Evolutionary conservation across 2,888 invertebrate genomes (phyloP).

Genomic region (Sympetrum striolatum): DNA sequence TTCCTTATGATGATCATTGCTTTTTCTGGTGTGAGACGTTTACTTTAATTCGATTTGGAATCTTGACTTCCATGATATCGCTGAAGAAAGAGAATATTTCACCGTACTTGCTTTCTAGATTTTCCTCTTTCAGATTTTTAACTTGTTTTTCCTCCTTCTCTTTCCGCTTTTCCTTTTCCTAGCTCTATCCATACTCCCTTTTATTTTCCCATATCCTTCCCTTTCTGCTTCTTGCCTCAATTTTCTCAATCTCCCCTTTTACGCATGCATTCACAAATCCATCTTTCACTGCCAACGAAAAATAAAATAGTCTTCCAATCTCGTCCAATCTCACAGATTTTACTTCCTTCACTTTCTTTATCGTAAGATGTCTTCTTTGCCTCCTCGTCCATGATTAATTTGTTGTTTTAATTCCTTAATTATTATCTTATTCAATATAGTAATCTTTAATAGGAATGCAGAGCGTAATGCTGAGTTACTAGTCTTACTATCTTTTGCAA

Average conservation of each 20-base stretch:
- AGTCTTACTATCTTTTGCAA: too few species aligned
- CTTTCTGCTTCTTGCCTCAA: neutral
- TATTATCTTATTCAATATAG: too few species aligned
- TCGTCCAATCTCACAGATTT: neutral
- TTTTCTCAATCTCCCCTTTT: neutral
- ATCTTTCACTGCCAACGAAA: neutral
- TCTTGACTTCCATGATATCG: too few species aligned
- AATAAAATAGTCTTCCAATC: neutral
- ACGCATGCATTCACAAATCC: neutral
- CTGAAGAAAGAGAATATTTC: too few species aligned
- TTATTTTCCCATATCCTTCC: neutral
- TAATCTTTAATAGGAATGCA: too few species aligned
- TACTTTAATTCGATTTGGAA: too few species aligned
- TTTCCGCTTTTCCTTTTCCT: neutral
- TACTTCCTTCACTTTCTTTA: neutral
- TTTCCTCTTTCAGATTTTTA: neutral
- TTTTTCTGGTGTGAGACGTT: too few species aligned
- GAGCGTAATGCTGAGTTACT: too few species aligned
- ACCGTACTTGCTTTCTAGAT: neutral
- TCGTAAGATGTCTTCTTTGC: neutral
- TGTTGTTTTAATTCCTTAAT: too few species aligned
- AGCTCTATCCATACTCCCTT: neutral
- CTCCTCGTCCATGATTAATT: neutral
- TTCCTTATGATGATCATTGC: too few species aligned
- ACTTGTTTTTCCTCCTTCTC: neutral